phyloP scores from a whole-genome alignment of 2,888 invertebrate species.

The Athetis lepigone region DNA sequence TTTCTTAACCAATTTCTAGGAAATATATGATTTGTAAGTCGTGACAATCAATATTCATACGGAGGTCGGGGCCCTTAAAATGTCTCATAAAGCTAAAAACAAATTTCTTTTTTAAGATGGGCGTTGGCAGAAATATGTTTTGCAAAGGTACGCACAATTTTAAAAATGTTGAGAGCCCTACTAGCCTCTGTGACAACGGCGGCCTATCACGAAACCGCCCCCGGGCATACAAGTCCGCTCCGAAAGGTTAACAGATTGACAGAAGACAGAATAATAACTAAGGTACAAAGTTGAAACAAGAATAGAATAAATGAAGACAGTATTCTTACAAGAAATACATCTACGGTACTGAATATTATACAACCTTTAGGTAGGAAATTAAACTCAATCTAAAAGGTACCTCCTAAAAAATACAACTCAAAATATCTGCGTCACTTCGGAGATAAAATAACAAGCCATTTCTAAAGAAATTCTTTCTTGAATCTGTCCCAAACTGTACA shows the following conservation, averaged over 20 bases:
- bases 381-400: conserved; percentile 15
- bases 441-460: conserved; percentile 35
- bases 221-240: conserved; percentile 11
- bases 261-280: conserved; percentile 15
- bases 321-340: conserved; percentile 34
- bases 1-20: too few relatives aligned
- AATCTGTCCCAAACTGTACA: conserved; percentile 50
- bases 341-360: conserved; percentile 2
- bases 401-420: conserved; percentile 18
- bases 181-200: conserved; percentile 1
- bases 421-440: conserved; percentile 9
- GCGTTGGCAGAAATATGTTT: too few relatives aligned
- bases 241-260: conserved; percentile 24
- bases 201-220: conserved; percentile 19
- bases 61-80: too few relatives aligned
- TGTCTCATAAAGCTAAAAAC: too few relatives aligned
- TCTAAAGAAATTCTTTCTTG: conserved; percentile 31
- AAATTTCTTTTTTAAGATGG: too few relatives aligned
- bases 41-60: too few relatives aligned
- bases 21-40: too few relatives aligned
- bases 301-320: conserved; percentile 13
- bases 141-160: too few relatives aligned
- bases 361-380: conserved; percentile 11
- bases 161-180: too few relatives aligned
- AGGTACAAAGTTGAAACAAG: conserved; percentile 18